Base-by-base conservation (phyloP, 2,888 invertebrate genomes). In the Phlogophora meticulosa region DNA sequence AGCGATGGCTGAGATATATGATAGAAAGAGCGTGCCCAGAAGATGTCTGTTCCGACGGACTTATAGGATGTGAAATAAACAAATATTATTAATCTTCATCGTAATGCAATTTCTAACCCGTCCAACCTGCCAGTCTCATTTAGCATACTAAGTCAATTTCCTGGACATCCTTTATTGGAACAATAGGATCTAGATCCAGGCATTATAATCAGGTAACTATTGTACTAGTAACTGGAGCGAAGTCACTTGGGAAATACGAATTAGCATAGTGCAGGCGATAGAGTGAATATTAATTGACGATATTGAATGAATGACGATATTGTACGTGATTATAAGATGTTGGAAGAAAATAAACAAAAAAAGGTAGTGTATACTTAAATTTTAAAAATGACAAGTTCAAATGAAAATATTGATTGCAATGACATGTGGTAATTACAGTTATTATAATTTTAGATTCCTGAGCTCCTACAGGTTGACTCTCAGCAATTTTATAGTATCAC, bases 201-300 rank as follows among this genome's bases (percentile, higher is more conserved):
- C 89, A 92, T 92, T 78, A 88, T 87, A 93, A 93, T 92, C 82
- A 91, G 90, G 87, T 88, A 87, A 90, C 87, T 85, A 90, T 91
- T 91, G 90, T 91, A 84, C 58, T 5, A n/a, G 52, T 86, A 88
- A 87, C 83, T 84, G 68, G 84, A 84, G 71, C 76, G 52, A 61
- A 63, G 71, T 74, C 88, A 72, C 67, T 72, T 61, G 88, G 88
- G 88, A 86, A 76, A 77, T 78, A 60, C 49, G 51, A 59, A 86
- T 87, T 86, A 81, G 83, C 87, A 85, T 88, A 60, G 51, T 43
- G 55, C 69, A 61, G 71, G 56, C 59, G 46, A 59, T 76, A 67
- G 36, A 20, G 45, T 80, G 88, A 82, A 88, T 87, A 77, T 62
- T 83, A 83, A 80, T 78, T 74, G 34, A 59, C 65, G 57, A 62